phyloP scores from a whole-genome alignment of 1,140 invertebrate genomes.

The Heliconius hewitsoni region DNA sequence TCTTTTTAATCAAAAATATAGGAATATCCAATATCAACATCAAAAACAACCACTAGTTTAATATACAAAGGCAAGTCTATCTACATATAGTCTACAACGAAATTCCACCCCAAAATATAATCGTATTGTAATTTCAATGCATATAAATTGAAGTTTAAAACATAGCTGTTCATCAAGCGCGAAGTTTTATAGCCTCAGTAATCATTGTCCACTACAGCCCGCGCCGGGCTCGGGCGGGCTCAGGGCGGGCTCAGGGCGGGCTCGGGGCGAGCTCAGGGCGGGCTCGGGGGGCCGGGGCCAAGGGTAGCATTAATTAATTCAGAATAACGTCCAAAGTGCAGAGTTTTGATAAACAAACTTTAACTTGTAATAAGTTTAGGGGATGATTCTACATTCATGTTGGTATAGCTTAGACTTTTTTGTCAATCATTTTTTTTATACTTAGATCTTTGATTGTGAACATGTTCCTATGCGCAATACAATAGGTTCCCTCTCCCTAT shows the following conservation, averaged over 20 bases:
- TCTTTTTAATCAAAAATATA: neutral
- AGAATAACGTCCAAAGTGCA: neutral
- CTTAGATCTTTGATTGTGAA: too few species aligned
- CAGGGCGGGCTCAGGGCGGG: too few species aligned
- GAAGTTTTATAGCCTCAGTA: conserved; percentile 8
- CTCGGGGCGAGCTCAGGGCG: too few species aligned
- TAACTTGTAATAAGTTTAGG: neutral
- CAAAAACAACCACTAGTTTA: neutral
- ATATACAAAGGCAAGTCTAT: neutral
- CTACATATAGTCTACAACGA: neutral
- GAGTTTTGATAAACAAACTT: neutral
- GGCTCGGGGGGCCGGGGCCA: too few species aligned
- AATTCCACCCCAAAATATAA: neutral
- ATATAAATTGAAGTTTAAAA: conserved; percentile 11
- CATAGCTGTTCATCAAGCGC: conserved; percentile 4
- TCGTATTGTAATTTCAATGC: conserved; percentile 5
- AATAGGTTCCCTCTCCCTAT: too few species aligned
- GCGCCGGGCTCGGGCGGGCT: too few species aligned
- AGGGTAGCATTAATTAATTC: neutral
- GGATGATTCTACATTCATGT: neutral
- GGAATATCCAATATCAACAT: neutral
- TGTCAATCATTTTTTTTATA: too few species aligned
- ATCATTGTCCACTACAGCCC: conserved; percentile 10
- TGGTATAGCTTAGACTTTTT: neutral
- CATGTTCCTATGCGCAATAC: too few species aligned